Conservation (phyloP, 2,113 vertebrate genomes). For the Phoxinus phoxinus region DNA sequence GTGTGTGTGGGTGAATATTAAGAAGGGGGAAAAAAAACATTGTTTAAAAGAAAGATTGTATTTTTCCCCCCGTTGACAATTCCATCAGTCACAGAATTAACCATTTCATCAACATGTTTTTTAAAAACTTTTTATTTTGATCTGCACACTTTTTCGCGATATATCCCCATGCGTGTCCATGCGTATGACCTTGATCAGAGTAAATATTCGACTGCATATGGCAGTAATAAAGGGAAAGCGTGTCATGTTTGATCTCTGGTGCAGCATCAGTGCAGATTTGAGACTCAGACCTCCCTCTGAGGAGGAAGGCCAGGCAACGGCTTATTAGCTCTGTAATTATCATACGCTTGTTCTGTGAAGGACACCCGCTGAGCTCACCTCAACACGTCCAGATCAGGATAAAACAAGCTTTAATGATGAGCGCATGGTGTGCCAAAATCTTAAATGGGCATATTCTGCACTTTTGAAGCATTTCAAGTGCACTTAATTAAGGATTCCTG, state of each 20-base stretch:
- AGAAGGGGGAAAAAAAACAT: not conserved
- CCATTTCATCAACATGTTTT: too few relatives aligned
- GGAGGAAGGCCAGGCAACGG: slow-evolving; percentile 12
- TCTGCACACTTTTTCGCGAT: not conserved
- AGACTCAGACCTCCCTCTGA: slow-evolving; percentile 17
- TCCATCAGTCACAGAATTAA: not conserved
- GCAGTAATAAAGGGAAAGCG: not conserved
- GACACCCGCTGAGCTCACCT: slow-evolving; percentile 15
- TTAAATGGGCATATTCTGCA: not conserved
- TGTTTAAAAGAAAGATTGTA: not conserved
- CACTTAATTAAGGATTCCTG: too few relatives aligned
- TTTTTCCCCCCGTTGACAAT: too few relatives aligned
- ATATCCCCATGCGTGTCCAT: not conserved
- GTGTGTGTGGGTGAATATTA: not conserved
- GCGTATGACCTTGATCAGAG: not conserved
- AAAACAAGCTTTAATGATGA: slow-evolving; percentile 20
- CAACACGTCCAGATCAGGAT: not conserved
- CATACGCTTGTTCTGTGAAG: slow-evolving; percentile 33
- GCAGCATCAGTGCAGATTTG: slow-evolving; percentile 5
- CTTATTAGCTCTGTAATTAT: slow-evolving; percentile 38
- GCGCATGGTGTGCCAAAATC: not conserved
- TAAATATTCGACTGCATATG: not conserved
- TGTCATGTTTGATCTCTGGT: slow-evolving; percentile 13
- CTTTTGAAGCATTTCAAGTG: not conserved
- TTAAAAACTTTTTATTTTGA: not conserved